These are phyloP conservation scores for Semnornis frantzii DNA, from an alignment of 2,113 vertebrate species.

Conservation along the genomic window DNA sequence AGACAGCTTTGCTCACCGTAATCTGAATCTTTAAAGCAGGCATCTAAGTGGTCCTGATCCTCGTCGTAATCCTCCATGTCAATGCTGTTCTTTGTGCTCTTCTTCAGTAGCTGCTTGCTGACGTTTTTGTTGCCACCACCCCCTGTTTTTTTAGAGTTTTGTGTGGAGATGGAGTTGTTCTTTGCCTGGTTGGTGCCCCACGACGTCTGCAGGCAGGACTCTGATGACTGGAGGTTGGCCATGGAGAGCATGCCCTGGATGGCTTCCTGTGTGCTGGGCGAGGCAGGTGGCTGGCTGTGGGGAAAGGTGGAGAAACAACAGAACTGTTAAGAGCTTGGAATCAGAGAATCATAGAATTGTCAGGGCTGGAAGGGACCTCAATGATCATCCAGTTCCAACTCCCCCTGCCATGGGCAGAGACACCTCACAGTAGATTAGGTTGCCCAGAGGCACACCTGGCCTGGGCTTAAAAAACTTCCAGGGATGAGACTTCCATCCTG, in stretches of 20 bases:
- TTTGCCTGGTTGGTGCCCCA: conserved; percentile 90
- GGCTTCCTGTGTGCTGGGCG: conserved; percentile 98
- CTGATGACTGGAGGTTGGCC: conserved; percentile 97
- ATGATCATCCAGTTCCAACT: too few species aligned
- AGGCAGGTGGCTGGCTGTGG: conserved; percentile 95
- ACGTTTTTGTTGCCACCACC: conserved; percentile 78
- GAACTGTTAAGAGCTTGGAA: not conserved
- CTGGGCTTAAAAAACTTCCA: too few species aligned
- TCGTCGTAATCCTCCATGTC: conserved; percentile 90
- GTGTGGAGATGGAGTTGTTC: conserved; percentile 81
- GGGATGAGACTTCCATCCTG: too few species aligned
- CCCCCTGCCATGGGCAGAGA: too few species aligned
- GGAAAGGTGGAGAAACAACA: conserved; percentile 6
- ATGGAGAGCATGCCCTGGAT: conserved; percentile 99
- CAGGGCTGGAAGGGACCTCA: too few species aligned
- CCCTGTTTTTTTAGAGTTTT: conserved; percentile 80
- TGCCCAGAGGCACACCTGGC: too few species aligned
- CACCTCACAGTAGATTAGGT: too few species aligned
- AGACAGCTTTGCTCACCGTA: conserved; percentile 81
- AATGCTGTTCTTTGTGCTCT: conserved; percentile 87
- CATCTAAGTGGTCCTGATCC: conserved; percentile 95
- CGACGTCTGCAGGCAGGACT: conserved; percentile 87
- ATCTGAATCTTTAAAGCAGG: conserved; percentile 98
- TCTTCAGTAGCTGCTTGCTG: conserved; percentile 87
- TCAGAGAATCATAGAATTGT: too few species aligned